Conservation (phyloP, 2,797 vertebrate species). For the Mastacembelus armatus region DNA sequence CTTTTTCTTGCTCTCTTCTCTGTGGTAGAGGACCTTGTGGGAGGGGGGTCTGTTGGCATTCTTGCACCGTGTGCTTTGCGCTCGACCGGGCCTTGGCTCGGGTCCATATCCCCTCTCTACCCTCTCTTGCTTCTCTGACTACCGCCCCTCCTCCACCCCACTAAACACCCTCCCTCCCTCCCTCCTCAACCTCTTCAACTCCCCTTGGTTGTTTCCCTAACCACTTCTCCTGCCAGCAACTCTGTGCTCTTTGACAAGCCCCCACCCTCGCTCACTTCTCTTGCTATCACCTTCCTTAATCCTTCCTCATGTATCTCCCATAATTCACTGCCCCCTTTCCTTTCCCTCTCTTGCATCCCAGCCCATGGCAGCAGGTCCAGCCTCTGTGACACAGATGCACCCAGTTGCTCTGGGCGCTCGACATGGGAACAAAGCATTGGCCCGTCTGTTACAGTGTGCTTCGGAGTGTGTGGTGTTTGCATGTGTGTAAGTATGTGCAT, state of each 20-base stretch:
- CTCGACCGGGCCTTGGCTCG: constrained; percentile 75
- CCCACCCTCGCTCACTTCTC: constrained; percentile 37
- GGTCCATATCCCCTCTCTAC: constrained; percentile 79
- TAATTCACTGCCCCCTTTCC: constrained; percentile 45
- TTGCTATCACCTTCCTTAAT: constrained; percentile 66
- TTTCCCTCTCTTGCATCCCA: constrained; percentile 44
- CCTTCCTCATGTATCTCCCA: constrained; percentile 52
- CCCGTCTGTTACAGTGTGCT: constrained; percentile 71
- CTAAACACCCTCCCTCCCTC: constrained; percentile 46
- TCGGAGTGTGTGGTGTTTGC: constrained; percentile 44
- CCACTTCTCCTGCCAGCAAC: constrained; percentile 57
- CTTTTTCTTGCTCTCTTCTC: constrained; percentile 25
- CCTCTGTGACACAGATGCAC: constrained; percentile 77
- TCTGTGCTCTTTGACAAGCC: constrained; percentile 38
- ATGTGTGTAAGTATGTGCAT: constrained; percentile 24
- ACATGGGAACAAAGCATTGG: constrained; percentile 79
- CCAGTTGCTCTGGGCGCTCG: constrained; percentile 69
- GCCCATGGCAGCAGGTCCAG: constrained; percentile 82
- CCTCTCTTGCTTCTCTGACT: constrained; percentile 72
- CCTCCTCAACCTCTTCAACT: constrained; percentile 61
- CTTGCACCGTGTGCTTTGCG: constrained; percentile 80
- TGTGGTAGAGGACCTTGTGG: constrained; percentile 51
- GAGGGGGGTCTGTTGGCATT: constrained; percentile 79
- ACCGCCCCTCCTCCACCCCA: constrained; percentile 49
- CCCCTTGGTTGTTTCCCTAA: constrained; percentile 59